These are phyloP conservation scores for Agriopis marginaria DNA, from an alignment of 2,888 invertebrate genomes.

Conservation along the genomic window DNA sequence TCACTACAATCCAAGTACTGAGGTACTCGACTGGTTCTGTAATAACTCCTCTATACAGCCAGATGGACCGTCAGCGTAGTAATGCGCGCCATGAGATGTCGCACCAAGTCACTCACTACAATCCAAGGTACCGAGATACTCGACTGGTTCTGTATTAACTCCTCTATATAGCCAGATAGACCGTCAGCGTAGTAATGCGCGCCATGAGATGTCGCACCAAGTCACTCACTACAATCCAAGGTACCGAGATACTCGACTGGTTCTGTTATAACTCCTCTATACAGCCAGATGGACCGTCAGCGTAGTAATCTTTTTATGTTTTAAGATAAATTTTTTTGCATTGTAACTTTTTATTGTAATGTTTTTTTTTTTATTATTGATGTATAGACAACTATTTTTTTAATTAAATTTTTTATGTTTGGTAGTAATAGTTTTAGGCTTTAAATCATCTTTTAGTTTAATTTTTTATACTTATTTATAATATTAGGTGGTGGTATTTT, in stretches of 20 bases:
- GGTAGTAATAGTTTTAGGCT: too few relatives aligned
- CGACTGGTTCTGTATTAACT: not conserved
- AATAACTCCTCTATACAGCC: not conserved
- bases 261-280: too few relatives aligned
- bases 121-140: constrained; percentile 80
- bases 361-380: too few relatives aligned
- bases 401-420: too few relatives aligned
- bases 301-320: too few relatives aligned
- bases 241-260: constrained; percentile 43
- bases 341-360: too few relatives aligned
- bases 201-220: constrained; percentile 93
- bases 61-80: constrained; percentile 74
- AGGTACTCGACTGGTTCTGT: not conserved
- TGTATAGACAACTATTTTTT: too few relatives aligned
- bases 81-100: constrained; percentile 94
- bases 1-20: constrained; percentile 63
- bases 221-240: too few relatives aligned
- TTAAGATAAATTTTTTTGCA: too few relatives aligned
- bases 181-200: constrained; percentile 89
- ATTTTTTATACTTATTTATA: too few relatives aligned
- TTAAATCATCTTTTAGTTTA: too few relatives aligned
- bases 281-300: not conserved
- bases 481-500: too few relatives aligned
- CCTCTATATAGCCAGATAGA: not conserved
- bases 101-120: constrained; percentile 93